Percentiles rank a stretch among this genome's conserved stretches.
Conservation (phyloP, 2,888 invertebrate species). For the Drosophila nr. fundita region DNA sequence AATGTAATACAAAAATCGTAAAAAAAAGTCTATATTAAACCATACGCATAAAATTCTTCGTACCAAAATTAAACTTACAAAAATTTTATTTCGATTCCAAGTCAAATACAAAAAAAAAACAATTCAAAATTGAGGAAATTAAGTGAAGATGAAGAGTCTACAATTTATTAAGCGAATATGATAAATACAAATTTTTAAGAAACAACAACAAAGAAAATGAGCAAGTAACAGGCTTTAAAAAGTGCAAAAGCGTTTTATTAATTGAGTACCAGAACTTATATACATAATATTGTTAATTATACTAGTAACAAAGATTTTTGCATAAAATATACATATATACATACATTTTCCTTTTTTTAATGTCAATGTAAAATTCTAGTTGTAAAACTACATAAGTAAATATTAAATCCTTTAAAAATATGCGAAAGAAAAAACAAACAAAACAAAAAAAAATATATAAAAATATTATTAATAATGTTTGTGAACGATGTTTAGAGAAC, state of each 20-base stretch:
- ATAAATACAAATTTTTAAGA: constrained; percentile 55
- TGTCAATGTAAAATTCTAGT: constrained; percentile 77
- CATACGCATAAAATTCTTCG: constrained; percentile 39
- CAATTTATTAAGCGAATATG: constrained; percentile 36
- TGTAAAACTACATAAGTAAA: constrained; percentile 62
- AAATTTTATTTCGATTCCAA: constrained; percentile 51
- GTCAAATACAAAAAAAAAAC: constrained; percentile 17
- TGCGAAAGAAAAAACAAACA: constrained; percentile 36
- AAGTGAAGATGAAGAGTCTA: constrained; percentile 22
- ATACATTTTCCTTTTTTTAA: constrained; percentile 68
- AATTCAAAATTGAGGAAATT: constrained; percentile 1
- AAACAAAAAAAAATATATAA: constrained; percentile 36
- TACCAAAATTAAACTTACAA: constrained; percentile 38
- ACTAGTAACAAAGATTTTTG: constrained; percentile 62
- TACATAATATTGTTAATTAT: constrained; percentile 60
- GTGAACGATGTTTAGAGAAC: constrained; percentile 25
- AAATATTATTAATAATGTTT: constrained; percentile 26
- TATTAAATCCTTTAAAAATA: constrained; percentile 51
- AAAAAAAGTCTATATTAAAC: constrained; percentile 36
- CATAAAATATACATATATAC: constrained; percentile 38
- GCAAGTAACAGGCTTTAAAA: constrained; percentile 60
- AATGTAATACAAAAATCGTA: constrained; percentile 31
- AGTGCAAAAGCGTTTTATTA: constrained; percentile 69
- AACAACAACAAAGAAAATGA: constrained; percentile 41
- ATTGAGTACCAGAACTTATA: constrained; percentile 65